Evolutionary conservation across 1,140 invertebrate genomes (phyloP).

Genomic region (Sogatella furcifera): DNA sequence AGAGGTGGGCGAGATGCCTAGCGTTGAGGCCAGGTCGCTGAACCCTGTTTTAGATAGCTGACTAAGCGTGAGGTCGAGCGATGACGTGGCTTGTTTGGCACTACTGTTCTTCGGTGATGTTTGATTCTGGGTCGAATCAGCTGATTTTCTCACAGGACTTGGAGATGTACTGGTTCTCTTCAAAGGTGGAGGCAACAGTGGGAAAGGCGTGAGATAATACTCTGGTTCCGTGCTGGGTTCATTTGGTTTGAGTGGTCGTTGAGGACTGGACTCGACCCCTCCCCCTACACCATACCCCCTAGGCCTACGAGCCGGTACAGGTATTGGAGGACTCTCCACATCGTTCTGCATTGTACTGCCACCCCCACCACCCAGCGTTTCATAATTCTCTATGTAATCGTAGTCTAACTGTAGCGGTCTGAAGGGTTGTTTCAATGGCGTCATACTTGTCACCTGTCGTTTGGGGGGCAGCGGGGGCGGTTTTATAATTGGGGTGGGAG

Average conservation of each 20-base stretch:
- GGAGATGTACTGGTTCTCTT: constrained; percentile 20
- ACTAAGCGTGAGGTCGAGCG: constrained; percentile 63
- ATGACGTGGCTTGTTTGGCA: constrained; percentile 27
- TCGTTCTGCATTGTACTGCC: constrained; percentile 16
- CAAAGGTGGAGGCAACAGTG: constrained; percentile 32
- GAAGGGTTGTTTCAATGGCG: constrained; percentile 44
- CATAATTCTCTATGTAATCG: constrained; percentile 47
- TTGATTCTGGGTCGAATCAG: not conserved
- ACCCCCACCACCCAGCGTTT: constrained; percentile 29
- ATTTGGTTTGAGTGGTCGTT: constrained; percentile 34
- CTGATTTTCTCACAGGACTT: constrained; percentile 5
- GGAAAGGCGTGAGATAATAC: constrained; percentile 42
- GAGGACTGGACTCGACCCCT: constrained; percentile 27
- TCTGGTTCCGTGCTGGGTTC: constrained; percentile 39
- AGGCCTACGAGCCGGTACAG: constrained; percentile 48
- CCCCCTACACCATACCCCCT: constrained; percentile 38
- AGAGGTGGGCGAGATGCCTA: constrained; percentile 61
- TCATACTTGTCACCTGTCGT: constrained; percentile 41
- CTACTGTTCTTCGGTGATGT: not conserved
- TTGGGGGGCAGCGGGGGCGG: constrained; percentile 79
- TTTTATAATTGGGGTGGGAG: constrained; percentile 40
- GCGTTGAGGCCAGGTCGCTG: constrained; percentile 58
- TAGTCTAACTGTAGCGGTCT: constrained; percentile 50
- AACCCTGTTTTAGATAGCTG: constrained; percentile 71
- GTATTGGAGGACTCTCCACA: constrained; percentile 43